Base-by-base conservation (phyloP, 2,797 vertebrate genomes). In the Eleutherodactylus coqui region DNA sequence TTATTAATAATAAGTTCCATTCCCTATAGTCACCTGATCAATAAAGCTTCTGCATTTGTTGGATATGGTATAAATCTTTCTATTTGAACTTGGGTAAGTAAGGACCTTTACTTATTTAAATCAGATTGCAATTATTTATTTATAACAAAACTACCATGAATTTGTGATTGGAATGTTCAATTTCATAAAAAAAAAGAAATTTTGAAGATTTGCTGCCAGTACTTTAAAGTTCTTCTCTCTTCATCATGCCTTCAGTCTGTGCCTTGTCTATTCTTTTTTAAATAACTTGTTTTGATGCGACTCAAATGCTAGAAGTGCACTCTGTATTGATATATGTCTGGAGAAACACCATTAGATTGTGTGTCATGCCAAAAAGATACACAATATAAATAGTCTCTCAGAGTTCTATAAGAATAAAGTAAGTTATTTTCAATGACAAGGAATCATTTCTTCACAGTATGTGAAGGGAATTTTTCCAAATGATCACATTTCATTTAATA, bases 311-410 rank as follows among this genome's bases (percentile, higher is more conserved):
- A 45, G 69, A 86, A 86, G 78, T 67, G 78, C 69, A 64, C 55
- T 86, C 34, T 81, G 11, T 64, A 82, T 81, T 86, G 78, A 86
- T 86, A 80, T 81, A 86, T 64, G 29, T 64, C 67, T 80, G 34
- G 21, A 80, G 49, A 36, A n/a, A 73, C 14, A 49, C 51, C 67
- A 85, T 85, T 85, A 85, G 64, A 47, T 41, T 80, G 51, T 43
- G 53, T 86, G 43, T 34, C 78, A 49, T 16, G 10, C 16, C 78
- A 64, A n/a, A 55, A 67, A 67, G 21, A 16, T 34, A 67, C 75
- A 58, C 51, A 19, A 84, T 80, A 53, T 81, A 81, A 86, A 75
- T 81, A 75, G 43, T 21, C 19, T 62, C 29, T 43, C 34, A n/a
- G 21, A 5, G 13, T 86, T 64, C n/a, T 55, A 41, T 36, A 72